Percentiles rank a stretch among this genome's conserved stretches.
Conservation (phyloP, 2,888 invertebrate species). For the Notocelia uddmanniana region DNA sequence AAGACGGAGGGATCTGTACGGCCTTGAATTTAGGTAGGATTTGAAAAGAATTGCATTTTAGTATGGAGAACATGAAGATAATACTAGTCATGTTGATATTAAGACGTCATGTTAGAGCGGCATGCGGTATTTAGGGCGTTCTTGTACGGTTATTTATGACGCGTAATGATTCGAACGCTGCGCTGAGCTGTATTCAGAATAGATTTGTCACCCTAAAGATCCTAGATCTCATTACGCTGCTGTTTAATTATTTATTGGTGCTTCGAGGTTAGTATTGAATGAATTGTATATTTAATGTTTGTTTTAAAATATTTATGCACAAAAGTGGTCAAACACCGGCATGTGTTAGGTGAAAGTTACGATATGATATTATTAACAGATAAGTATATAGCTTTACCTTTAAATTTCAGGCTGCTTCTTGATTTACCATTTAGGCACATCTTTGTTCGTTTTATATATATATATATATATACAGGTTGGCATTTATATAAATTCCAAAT, state of each 20-base stretch:
- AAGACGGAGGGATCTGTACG: conserved; percentile 45
- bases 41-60: conserved; percentile 59
- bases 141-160: conserved; percentile 30
- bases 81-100: conserved; percentile 69
- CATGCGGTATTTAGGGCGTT: conserved; percentile 28
- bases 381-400: neutral
- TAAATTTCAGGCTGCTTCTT: conserved; percentile 4
- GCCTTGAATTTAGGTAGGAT: conserved; percentile 51
- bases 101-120: conserved; percentile 47
- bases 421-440: neutral
- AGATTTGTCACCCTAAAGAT: conserved; percentile 33
- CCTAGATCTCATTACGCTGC: conserved; percentile 63
- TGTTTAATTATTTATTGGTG: conserved; percentile 66
- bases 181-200: conserved; percentile 10
- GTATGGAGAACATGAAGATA: conserved; percentile 60
- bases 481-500: conserved; percentile 21
- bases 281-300: conserved; percentile 66
- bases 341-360: conserved; percentile 20
- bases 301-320: conserved; percentile 33
- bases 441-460: neutral
- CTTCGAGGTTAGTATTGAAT: conserved; percentile 68
- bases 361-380: conserved; percentile 14
- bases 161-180: conserved; percentile 24
- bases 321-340: conserved; percentile 17
- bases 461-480: neutral